phyloP scores from a whole-genome alignment of 2,797 vertebrate genomes.

The Alca torda region DNA sequence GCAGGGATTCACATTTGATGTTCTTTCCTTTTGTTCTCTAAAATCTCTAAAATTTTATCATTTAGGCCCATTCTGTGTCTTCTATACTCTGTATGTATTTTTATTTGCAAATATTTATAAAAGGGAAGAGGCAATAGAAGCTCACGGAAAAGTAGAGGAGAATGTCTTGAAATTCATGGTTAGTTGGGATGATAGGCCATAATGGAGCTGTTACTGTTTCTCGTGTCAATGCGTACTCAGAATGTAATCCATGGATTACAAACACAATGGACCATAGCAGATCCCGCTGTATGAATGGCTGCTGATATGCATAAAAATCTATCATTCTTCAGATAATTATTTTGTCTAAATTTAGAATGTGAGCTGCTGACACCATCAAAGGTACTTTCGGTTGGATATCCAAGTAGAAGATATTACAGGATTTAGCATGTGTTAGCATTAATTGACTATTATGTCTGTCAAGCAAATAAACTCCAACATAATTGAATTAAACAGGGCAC shows the following conservation, averaged over 20 bases:
- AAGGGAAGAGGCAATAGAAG: neutral
- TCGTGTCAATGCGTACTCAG: accelerated
- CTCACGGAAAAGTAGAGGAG: neutral
- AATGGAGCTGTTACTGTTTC: conserved; percentile 44
- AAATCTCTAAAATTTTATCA: neutral
- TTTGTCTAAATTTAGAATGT: conserved; percentile 44
- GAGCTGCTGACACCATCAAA: conserved; percentile 18
- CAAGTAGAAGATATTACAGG: neutral
- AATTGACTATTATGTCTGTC: conserved; percentile 17
- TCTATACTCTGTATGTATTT: neutral
- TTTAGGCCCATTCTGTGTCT: neutral
- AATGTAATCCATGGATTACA: conserved; percentile 59
- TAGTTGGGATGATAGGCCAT: neutral
- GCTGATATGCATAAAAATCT: conserved; percentile 24
- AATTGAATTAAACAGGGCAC: conserved; percentile 11
- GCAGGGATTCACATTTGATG: accelerated
- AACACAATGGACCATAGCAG: conserved; percentile 34
- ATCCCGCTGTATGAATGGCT: neutral
- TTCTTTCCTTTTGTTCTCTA: neutral
- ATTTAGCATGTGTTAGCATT: conserved; percentile 43
- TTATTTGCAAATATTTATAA: neutral
- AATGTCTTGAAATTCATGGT: neutral
- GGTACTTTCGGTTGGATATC: neutral
- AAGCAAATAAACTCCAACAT: neutral
- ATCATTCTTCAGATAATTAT: conserved; percentile 45